Conservation (phyloP, 2,113 vertebrate genomes). For the Scalopus aquaticus region DNA sequence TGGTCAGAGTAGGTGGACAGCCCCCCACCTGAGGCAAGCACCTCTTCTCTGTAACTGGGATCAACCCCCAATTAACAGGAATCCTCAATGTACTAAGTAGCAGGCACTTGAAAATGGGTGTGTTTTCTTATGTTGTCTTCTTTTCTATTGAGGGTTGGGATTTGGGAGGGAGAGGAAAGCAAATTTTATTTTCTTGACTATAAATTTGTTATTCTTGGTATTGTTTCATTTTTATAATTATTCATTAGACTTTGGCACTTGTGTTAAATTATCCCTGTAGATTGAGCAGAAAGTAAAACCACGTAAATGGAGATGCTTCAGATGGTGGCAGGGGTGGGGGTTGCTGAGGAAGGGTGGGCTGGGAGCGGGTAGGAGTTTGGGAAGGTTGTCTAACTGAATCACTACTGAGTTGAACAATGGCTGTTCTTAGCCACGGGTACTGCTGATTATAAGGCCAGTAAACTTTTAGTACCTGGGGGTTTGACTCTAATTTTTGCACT, state of each 20-base stretch:
- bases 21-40: not conserved
- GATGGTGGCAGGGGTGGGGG: constrained; percentile 43
- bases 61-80: constrained; percentile 39
- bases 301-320: constrained; percentile 81
- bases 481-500: constrained; percentile 81
- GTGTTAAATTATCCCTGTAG: constrained; percentile 80
- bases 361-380: constrained; percentile 37
- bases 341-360: constrained; percentile 11
- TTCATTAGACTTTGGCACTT: constrained; percentile 84
- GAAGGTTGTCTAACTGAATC: constrained; percentile 76
- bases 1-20: constrained; percentile 33
- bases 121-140: constrained; percentile 66
- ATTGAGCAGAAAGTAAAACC: constrained; percentile 74
- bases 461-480: constrained; percentile 84
- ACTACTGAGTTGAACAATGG: constrained; percentile 85
- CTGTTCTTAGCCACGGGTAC: constrained; percentile 82
- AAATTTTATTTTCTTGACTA: constrained; percentile 80
- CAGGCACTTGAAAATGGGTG: constrained; percentile 83
- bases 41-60: constrained; percentile 13
- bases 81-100: constrained; percentile 72
- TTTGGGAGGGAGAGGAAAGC: constrained; percentile 78
- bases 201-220: constrained; percentile 83
- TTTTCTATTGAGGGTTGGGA: constrained; percentile 63
- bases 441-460: constrained; percentile 86
- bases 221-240: constrained; percentile 83